Percentiles rank a stretch among this genome's conserved stretches.
phyloP scores from a whole-genome alignment of 2,888 invertebrate genomes.

The Drosophila barbarae region DNA sequence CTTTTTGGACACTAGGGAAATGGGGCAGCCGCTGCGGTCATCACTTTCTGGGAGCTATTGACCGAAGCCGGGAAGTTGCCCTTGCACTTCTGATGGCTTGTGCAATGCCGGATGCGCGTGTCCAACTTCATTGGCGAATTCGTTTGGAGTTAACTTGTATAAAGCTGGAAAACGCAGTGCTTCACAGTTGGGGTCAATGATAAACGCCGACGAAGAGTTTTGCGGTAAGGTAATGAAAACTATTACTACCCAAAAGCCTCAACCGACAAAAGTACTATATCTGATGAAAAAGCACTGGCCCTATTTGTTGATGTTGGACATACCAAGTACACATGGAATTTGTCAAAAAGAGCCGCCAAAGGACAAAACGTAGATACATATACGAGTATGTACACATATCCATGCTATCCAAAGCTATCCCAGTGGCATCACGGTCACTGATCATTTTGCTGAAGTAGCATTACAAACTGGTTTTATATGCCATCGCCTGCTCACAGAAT shows the following conservation, averaged over 20 bases:
- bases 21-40: too few relatives aligned
- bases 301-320: slow-evolving; percentile 5
- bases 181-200: not conserved
- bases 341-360: not conserved
- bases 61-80: too few relatives aligned
- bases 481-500: too few relatives aligned
- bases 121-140: too few relatives aligned
- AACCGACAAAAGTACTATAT: not conserved
- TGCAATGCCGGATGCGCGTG: too few relatives aligned
- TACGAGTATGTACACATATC: too few relatives aligned
- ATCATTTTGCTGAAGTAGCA: not conserved
- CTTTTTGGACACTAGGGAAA: too few relatives aligned
- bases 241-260: not conserved
- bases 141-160: not conserved
- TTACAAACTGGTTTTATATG: too few relatives aligned
- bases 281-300: not conserved
- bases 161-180: slow-evolving; percentile 7
- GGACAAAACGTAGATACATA: not conserved
- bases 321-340: slow-evolving; percentile 3
- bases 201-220: not conserved
- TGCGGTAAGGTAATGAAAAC: not conserved
- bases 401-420: not conserved
- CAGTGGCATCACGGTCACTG: too few relatives aligned
- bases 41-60: too few relatives aligned
- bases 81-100: too few relatives aligned